phyloP scores from a whole-genome alignment of 2,888 invertebrate genomes.

The Macrophya alboannulata region DNA sequence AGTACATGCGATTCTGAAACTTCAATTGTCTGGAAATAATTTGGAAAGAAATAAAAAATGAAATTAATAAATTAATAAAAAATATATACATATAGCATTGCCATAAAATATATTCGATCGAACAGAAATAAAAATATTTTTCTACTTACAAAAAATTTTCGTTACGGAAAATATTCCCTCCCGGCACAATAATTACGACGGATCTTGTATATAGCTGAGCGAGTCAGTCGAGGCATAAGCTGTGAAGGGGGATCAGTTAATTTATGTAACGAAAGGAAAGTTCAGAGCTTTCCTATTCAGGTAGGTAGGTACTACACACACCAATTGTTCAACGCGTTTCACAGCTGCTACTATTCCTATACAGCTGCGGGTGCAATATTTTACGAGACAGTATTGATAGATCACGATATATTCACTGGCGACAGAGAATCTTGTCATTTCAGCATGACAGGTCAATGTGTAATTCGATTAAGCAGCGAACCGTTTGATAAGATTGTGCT shows the following conservation, averaged over 20 bases:
- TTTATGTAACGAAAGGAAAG: constrained; percentile 52
- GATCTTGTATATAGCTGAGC: background rate
- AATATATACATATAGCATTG: background rate
- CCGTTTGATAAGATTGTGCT: background rate
- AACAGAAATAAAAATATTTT: background rate
- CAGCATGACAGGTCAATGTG: background rate
- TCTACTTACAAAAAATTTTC: background rate
- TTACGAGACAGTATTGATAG: background rate
- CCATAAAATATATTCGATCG: background rate
- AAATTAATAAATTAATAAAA: background rate
- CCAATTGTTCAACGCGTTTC: constrained; percentile 34
- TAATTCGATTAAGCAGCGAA: background rate
- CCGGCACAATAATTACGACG: constrained; percentile 39
- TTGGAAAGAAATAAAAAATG: background rate
- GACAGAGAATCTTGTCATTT: background rate
- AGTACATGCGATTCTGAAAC: background rate
- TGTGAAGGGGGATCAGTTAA: constrained; percentile 19
- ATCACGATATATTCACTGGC: background rate
- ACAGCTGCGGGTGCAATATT: constrained; percentile 24
- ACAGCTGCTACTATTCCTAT: constrained; percentile 31
- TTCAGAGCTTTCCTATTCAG: constrained; percentile 42
- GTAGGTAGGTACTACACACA: background rate
- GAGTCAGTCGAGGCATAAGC: background rate
- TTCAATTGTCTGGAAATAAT: background rate
- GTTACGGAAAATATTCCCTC: constrained; percentile 8